These are phyloP conservation scores for Sus cebifrons DNA, from an alignment of 2,797 vertebrate genomes.

Conservation along the genomic window DNA sequence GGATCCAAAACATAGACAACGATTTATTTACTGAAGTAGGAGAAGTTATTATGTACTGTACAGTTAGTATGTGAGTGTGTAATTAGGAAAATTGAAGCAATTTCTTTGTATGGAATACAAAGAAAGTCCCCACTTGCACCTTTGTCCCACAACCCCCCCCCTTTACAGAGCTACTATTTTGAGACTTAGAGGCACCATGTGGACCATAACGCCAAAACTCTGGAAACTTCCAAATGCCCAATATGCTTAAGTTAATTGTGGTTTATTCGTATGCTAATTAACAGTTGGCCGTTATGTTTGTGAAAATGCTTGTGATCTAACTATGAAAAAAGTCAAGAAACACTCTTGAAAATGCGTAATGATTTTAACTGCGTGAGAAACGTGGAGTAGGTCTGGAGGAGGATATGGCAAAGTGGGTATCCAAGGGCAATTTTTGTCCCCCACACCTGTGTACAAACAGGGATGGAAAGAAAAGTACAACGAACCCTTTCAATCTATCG, in stretches of 20 bases:
- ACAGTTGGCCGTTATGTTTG: neutral
- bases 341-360: neutral
- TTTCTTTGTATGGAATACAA: neutral
- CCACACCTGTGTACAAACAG: rapidly evolving
- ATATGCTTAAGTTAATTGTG: neutral
- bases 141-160: neutral
- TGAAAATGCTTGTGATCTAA: neutral
- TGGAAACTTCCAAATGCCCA: neutral
- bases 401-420: neutral
- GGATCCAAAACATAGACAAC: neutral
- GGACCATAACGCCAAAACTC: neutral
- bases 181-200: neutral
- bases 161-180: neutral
- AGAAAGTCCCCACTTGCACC: neutral
- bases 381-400: neutral
- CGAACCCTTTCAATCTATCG: neutral
- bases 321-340: neutral
- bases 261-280: neutral
- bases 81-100: neutral
- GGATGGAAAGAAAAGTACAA: neutral
- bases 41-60: neutral
- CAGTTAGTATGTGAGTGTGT: neutral
- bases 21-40: neutral
- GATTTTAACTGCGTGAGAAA: neutral
- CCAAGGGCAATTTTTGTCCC: neutral